A percentile compares a stretch with the other conserved stretches of the same genome.
These are phyloP conservation scores for Trypoxylus dichotomus DNA, from an alignment of 1,140 invertebrate species.

Conservation along the genomic window DNA sequence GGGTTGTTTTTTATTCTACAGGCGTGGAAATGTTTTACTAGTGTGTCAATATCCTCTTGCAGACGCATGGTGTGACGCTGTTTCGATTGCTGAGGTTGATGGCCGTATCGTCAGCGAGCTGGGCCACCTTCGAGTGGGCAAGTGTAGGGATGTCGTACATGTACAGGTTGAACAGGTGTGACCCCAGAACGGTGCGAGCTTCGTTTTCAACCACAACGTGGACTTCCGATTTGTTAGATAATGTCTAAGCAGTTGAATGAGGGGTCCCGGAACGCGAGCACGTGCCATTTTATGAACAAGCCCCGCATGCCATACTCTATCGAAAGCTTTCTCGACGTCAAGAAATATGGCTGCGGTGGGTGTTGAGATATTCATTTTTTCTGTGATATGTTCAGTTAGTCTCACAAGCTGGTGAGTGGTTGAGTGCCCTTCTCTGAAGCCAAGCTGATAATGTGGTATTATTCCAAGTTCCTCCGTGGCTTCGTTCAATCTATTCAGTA, in stretches of 20 bases:
- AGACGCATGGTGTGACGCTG: neutral
- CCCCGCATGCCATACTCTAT: slow-evolving; percentile 43
- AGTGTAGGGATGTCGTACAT: too few relatives aligned
- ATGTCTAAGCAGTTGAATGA: slow-evolving; percentile 33
- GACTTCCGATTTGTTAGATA: too few relatives aligned
- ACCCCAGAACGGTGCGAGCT: too few relatives aligned
- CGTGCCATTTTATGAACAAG: slow-evolving; percentile 39
- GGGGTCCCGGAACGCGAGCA: slow-evolving; percentile 18
- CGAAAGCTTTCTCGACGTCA: slow-evolving; percentile 45
- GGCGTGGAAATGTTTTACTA: too few relatives aligned
- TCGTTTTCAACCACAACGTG: slow-evolving; percentile 31
- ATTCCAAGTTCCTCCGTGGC: too few relatives aligned
- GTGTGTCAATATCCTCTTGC: too few relatives aligned
- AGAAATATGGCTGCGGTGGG: slow-evolving; percentile 36
- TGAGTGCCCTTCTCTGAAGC: too few relatives aligned
- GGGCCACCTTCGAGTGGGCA: slow-evolving; percentile 35
- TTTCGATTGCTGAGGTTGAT: neutral
- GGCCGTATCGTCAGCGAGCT: slow-evolving; percentile 44
- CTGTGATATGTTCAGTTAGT: slow-evolving; percentile 41
- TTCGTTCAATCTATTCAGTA: slow-evolving; percentile 34
- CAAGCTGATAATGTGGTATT: too few relatives aligned
- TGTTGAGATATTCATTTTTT: slow-evolving; percentile 38
- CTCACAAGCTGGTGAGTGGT: slow-evolving; percentile 33
- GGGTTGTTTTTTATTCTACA: too few relatives aligned
- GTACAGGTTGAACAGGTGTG: too few relatives aligned